Conservation (phyloP, 2,888 invertebrate genomes). For the Drosophila mimica region DNA sequence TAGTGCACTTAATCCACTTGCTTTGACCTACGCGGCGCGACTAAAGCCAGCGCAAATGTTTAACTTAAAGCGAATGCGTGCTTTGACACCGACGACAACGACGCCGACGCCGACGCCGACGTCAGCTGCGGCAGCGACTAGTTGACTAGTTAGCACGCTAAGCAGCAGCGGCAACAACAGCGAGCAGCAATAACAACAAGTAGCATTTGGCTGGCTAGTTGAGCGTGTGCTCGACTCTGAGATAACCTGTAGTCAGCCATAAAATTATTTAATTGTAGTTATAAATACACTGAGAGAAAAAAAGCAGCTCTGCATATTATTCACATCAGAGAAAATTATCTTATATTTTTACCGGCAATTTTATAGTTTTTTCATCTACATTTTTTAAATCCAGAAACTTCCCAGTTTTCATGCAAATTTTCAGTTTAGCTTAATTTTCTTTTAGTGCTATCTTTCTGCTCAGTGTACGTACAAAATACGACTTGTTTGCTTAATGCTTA, state of each 20-base stretch:
- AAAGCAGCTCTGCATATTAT: too few relatives aligned
- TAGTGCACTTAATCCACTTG: conserved; percentile 75
- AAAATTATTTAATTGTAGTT: not conserved
- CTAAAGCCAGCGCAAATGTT: conserved; percentile 67
- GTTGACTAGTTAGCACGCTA: conserved; percentile 55
- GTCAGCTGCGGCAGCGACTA: conserved; percentile 12
- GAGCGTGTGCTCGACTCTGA: not conserved
- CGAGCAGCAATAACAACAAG: conserved; percentile 10
- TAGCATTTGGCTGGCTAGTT: not conserved
- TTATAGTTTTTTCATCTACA: too few relatives aligned
- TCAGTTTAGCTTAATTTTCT: not conserved
- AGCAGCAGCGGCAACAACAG: conserved; percentile 34
- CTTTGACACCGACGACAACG: conserved; percentile 19
- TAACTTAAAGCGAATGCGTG: conserved; percentile 61
- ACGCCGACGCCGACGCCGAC: conserved; percentile 28
- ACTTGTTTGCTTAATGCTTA: not conserved
- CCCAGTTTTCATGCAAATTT: accelerated
- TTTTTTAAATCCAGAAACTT: not conserved
- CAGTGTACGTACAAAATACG: not conserved
- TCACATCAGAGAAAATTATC: too few relatives aligned
- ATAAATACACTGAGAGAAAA: not conserved
- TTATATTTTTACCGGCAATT: too few relatives aligned
- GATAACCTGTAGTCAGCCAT: not conserved
- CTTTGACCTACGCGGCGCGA: conserved; percentile 77
- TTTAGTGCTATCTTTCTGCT: not conserved